phyloP scores from a whole-genome alignment of 2,888 invertebrate species.

The Tenthredo livida region DNA sequence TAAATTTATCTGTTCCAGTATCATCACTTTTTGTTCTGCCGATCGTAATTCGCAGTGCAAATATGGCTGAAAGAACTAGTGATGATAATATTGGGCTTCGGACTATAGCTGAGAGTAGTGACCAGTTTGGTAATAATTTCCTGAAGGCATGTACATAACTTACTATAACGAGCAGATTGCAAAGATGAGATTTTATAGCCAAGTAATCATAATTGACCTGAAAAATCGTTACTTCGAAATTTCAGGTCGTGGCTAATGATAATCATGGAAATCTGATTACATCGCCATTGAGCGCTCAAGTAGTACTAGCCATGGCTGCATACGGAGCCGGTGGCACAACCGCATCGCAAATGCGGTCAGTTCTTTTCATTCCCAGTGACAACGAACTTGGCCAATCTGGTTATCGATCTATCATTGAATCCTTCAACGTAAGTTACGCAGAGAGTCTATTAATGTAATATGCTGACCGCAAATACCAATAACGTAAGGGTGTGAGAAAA shows the following conservation, averaged over 20 bases:
- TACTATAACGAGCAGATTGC: not conserved
- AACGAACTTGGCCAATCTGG: constrained; percentile 60
- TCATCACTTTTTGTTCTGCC: not conserved
- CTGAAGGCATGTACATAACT: not conserved
- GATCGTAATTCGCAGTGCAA: not conserved
- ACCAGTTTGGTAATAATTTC: constrained; percentile 22
- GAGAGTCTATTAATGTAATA: not conserved
- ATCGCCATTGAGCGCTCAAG: constrained; percentile 74
- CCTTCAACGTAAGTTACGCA: constrained; percentile 63
- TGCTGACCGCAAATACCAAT: not conserved
- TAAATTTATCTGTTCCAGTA: constrained; percentile 1
- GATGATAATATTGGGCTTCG: not conserved
- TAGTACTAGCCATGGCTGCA: constrained; percentile 72
- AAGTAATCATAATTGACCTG: not conserved
- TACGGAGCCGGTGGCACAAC: constrained; percentile 70
- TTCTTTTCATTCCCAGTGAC: constrained; percentile 65
- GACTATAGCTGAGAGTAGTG: not conserved
- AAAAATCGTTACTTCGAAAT: not conserved
- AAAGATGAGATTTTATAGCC: not conserved
- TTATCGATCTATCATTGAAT: constrained; percentile 64
- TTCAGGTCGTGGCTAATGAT: not conserved
- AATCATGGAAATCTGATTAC: constrained; percentile 65
- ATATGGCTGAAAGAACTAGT: not conserved
- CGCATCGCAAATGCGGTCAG: constrained; percentile 63
- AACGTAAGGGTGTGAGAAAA: not conserved